Base-by-base conservation (phyloP, 2,113 vertebrate species). In the Chaetodon auriga region DNA sequence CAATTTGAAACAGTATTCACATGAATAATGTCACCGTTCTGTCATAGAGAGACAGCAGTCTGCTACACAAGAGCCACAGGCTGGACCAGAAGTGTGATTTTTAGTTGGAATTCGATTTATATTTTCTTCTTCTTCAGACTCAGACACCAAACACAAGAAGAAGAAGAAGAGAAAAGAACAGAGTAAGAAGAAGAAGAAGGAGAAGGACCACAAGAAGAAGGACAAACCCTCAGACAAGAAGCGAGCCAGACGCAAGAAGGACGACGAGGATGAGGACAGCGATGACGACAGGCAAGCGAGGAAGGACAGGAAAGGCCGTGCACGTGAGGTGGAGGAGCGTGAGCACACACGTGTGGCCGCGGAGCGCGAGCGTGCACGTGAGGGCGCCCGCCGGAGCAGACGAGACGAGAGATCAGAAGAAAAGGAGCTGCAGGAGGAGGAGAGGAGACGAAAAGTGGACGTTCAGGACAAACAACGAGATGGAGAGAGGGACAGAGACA, bases 151-250 rank as follows among this genome's bases (percentile, higher is more conserved):
- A 85, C 87, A 46, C 49, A 85, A 46, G 46, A 94, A 90, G 80
- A 92, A 89, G 80, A 92, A 87, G 78, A 93, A 72, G 79, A 81
- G 71, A 65, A 89, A 89, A 84, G 83, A 53, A 68, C 70, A 60
- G 11, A 85, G 23, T 8, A 73, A 80, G 19, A 88, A 85, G 38
- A 84, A 86, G 60, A 75, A 13, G 41, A 78, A 64, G 25, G 70
- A 60, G 46, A 68, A 68, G 30, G 25, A n/a, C 11, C 60, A 65
- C 16, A 43, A 78, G 5, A 89, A 85, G 43, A 62, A 79, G 53
- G 77, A 62, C 21, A 89, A 91, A 49, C 7, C n/a, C 1, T 25
- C 77, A 1, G 68, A 80, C 45, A 87, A 83, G 81, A 90, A 83
- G 77, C 54, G 7, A 61, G 54, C 21, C 7, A 15, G 43, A 36